Evolutionary conservation across 2,797 vertebrate species (phyloP), one percentile per base, ranked within the genome.

Genomic region (Schizothorax lantsangensis): DNA sequence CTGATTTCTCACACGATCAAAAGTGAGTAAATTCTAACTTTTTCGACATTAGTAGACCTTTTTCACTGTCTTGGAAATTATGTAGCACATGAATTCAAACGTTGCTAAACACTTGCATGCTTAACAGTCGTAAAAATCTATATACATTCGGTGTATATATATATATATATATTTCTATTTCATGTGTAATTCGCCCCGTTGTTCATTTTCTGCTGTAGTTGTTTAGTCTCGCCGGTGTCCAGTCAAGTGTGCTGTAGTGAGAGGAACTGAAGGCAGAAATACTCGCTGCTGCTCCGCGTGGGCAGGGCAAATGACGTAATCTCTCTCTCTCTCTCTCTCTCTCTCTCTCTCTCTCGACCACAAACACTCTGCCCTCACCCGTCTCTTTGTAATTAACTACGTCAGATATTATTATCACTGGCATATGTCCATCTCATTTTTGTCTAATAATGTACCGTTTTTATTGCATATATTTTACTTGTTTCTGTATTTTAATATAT

Each of bases 1-100:
- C 87, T 94, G 94, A 96, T 95, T 95, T 93, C 91, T 95, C 93
- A 94, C 93, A 92, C 93, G 91, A 93, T 90, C 79, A 86, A 81
- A 85, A 83, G 79, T 90, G 19, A 90, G 71, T 89, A 79, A 64
- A 66, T 79, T 30, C 59, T 75, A 36, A 74, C 47, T 80, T 86
- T 88, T 86, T 89, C 59, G 74, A 52, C 75, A 77, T 82, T 87
- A 77, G 80, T 83, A 69, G 15, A 66, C 8, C 15, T 66, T 80
- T 30, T 19, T 79, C 15, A 17, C 84, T 68, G 47, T 38, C 15
- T 73, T 77, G 52, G 30, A 75, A 86, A 33, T 59, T 40, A 49
- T 73, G 33, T 81, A 62, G 62, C 52, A 72, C 17, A 45, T 72
- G 33, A 45, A 72, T 62, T 69, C 23, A 73, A 77, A 38, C 79